phyloP scores from a whole-genome alignment of 2,113 vertebrate genomes.

The Tragelaphus imberbis region DNA sequence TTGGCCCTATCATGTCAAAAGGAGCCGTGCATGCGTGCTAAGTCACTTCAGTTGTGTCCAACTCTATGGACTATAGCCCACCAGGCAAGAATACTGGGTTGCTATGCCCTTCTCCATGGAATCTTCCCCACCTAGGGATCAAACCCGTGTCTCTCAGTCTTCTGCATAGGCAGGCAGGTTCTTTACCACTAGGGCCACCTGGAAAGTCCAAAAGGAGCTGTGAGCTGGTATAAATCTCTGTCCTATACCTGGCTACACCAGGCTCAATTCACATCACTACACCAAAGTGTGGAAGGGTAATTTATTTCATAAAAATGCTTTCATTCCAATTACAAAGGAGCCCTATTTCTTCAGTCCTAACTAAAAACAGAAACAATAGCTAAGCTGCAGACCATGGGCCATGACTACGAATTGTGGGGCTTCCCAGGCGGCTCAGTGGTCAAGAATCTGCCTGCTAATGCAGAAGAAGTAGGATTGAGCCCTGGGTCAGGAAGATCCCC shows the following conservation, averaged over 20 bases:
- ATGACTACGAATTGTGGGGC: neutral
- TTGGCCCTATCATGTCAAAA: neutral
- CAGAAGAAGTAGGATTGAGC: neutral
- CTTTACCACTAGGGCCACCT: neutral
- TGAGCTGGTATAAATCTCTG: neutral
- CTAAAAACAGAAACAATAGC: neutral
- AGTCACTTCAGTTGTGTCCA: neutral
- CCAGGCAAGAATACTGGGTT: neutral
- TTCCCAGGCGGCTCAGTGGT: neutral
- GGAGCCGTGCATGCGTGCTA: rapidly evolving
- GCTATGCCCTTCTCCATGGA: neutral
- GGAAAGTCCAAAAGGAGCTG: neutral
- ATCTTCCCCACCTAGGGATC: neutral
- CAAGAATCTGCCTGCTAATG: neutral
- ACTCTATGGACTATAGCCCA: neutral
- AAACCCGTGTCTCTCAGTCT: neutral
- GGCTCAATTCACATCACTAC: neutral
- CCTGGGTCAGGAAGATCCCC: neutral
- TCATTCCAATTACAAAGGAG: neutral
- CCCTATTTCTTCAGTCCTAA: neutral
- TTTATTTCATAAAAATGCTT: neutral
- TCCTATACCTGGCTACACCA: neutral
- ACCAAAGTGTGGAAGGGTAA: neutral
- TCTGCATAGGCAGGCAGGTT: neutral
- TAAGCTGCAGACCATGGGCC: neutral